Evolutionary conservation across 2,113 vertebrate species (phyloP).

Genomic region (Gavia stellata): DNA sequence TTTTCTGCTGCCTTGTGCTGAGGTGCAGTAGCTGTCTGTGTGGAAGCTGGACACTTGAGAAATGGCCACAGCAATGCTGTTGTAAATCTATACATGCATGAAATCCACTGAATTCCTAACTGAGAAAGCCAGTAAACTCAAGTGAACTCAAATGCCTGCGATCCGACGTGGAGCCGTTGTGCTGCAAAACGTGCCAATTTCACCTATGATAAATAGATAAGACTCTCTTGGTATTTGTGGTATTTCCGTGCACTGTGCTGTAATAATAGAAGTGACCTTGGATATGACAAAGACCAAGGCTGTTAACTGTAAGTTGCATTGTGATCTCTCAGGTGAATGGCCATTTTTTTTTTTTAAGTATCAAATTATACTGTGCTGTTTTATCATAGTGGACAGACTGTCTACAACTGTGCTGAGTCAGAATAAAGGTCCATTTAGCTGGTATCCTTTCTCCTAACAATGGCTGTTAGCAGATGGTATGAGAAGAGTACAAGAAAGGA

Average conservation of each 20-base stretch:
- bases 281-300: slow-evolving; percentile 9
- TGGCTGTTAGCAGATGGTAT: neutral
- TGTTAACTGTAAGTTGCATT: neutral
- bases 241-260: slow-evolving; percentile 58
- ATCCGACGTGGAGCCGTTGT: neutral
- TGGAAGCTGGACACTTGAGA: neutral
- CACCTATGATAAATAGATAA: slow-evolving; percentile 58
- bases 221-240: slow-evolving; percentile 39
- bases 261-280: slow-evolving; percentile 58
- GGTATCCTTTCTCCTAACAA: slow-evolving; percentile 15
- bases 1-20: neutral
- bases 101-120: neutral
- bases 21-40: neutral
- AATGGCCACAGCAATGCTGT: rapidly evolving
- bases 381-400: neutral
- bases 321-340: slow-evolving; percentile 34
- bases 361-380: neutral
- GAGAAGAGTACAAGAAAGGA: neutral
- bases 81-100: rapidly evolving
- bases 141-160: neutral
- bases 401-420: slow-evolving; percentile 39
- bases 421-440: neutral
- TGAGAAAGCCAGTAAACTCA: neutral
- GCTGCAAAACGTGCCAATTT: slow-evolving; percentile 18
- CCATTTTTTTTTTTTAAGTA: neutral